phyloP scores from a whole-genome alignment of 2,797 vertebrate species.

The Macroramphosus scolopax region DNA sequence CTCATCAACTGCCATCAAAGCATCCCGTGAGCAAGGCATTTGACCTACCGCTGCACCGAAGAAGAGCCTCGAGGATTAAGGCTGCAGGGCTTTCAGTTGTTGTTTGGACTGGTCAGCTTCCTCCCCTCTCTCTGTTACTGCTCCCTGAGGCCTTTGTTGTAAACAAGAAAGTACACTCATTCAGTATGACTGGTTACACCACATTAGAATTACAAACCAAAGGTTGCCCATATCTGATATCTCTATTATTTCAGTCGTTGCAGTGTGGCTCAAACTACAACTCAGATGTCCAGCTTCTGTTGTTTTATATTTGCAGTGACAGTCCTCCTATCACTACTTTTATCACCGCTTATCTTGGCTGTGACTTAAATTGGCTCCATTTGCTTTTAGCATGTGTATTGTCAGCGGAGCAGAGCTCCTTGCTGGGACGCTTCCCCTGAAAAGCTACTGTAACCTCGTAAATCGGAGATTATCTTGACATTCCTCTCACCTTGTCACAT shows the following conservation, averaged over 20 bases:
- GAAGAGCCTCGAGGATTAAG: conserved; percentile 13
- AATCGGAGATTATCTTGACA: conserved; percentile 68
- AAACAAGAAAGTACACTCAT: conserved; percentile 21
- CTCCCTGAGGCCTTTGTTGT: conserved; percentile 21
- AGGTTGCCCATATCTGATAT: background rate
- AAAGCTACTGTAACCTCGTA: conserved; percentile 70
- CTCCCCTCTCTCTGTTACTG: conserved; percentile 11
- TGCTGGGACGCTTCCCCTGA: conserved; percentile 14
- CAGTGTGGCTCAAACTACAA: background rate
- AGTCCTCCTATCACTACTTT: background rate
- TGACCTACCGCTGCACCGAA: conserved; percentile 14
- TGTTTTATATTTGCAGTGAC: background rate
- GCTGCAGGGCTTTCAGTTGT: conserved; percentile 31
- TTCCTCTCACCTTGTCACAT: conserved; percentile 56
- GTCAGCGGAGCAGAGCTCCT: conserved; percentile 8
- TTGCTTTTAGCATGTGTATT: conserved; percentile 6
- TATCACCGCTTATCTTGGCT: background rate
- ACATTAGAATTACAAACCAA: background rate
- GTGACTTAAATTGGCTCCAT: background rate
- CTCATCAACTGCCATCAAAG: conserved; percentile 19
- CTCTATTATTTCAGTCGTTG: background rate
- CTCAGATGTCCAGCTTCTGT: background rate
- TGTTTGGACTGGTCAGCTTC: conserved; percentile 36
- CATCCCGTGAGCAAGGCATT: conserved; percentile 24
- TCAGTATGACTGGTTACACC: background rate